Evolutionary conservation across 2,888 invertebrate species (phyloP).

Genomic region (Salticus scenicus): DNA sequence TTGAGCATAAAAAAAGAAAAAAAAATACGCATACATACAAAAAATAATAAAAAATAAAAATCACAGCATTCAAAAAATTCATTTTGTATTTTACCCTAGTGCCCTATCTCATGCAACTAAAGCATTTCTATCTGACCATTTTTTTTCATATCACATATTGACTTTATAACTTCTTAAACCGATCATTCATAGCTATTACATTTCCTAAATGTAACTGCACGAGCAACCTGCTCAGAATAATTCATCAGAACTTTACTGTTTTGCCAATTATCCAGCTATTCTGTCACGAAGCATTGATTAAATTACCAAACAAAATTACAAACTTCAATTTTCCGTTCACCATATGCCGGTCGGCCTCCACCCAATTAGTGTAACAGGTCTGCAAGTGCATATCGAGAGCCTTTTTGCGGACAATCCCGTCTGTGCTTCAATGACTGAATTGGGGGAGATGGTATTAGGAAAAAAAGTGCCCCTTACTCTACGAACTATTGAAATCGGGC

Average conservation of each 20-base stretch:
- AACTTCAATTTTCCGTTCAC: constrained; percentile 26
- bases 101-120: too few relatives aligned
- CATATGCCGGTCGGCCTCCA: constrained; percentile 58
- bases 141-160: background rate
- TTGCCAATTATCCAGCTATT: background rate
- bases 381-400: constrained; percentile 48
- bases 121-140: too few relatives aligned
- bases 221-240: background rate
- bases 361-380: constrained; percentile 68
- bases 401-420: constrained; percentile 61
- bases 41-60: too few relatives aligned
- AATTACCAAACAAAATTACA: constrained; percentile 19
- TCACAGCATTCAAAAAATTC: too few relatives aligned
- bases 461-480: constrained; percentile 36
- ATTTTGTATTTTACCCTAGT: too few relatives aligned
- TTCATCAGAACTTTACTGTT: constrained; percentile 10
- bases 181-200: background rate
- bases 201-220: background rate
- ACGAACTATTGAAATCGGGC: constrained; percentile 55
- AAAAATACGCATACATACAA: too few relatives aligned
- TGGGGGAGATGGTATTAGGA: constrained; percentile 4
- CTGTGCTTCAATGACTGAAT: constrained; percentile 42
- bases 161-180: background rate
- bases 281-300: constrained; percentile 13
- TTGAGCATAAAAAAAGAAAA: too few relatives aligned